Base-by-base conservation (phyloP, 2,888 invertebrate species). In the Macaria liturata region DNA sequence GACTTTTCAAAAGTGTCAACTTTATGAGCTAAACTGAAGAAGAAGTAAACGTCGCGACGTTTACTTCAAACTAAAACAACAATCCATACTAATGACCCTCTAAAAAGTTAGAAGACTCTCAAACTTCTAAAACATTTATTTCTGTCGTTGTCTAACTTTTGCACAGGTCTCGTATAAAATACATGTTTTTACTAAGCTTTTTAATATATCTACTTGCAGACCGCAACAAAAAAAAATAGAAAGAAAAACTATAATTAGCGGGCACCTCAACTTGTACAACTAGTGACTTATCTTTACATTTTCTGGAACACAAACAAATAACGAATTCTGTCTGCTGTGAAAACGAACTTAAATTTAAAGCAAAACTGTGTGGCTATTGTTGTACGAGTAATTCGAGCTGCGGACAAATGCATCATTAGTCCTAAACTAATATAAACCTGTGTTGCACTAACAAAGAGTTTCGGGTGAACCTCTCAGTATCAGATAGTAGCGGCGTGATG, bases 381-480 rank as follows among this genome's bases (percentile, higher is more conserved):
- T 69, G 67, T 65, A 66, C 62, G 67, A 72, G 78, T 76, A 77
- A 82, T 78, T 72, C 64, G 68, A 80, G 75, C 67, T 74, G 75
- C 69, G 71, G 63, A 72, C 76, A 80, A 84, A 88, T 83, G 81
- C 84, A 84, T 88, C 84, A 84, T 88, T 87, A 85, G 86, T 80
- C 84, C 84, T 85, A 84, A 83, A 74, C 82, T 76, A 87, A 89
- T 88, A 86, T 86, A 84, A 81, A 80, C 83, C 74, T 73, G 77
- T 75, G 76, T 75, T 74, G 74, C 69, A 66, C 76, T 83, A 84
- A 86, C 80, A 83, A 78, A 74, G 77, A 76, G 69, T 79, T 75
- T 78, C 62, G 73, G 81, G 71, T 59, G 74, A 71, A 75, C 72
- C 76, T 78, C 74, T 76, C 77, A 77, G 78, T 75, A 78, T 78